These are phyloP conservation scores for Tenthredo scrophulariae DNA, from an alignment of 2,888 invertebrate genomes.

Conservation along the genomic window DNA sequence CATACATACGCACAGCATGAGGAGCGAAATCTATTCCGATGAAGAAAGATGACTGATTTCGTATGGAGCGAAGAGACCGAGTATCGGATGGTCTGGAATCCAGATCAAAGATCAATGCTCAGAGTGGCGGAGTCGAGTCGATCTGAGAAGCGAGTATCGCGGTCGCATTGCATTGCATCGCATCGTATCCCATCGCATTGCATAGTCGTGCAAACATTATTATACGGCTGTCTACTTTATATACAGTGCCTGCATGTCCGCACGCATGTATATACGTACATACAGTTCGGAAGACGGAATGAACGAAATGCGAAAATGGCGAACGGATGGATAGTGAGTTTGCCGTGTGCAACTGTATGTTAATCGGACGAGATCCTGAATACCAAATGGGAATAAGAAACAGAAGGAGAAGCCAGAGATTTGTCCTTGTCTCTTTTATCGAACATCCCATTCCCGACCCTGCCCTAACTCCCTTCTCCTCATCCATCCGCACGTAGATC, in stretches of 20 bases:
- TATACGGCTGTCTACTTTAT: slow-evolving; percentile 67
- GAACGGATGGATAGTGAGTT: slow-evolving; percentile 67
- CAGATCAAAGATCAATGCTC: slow-evolving; percentile 68
- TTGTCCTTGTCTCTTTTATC: slow-evolving; percentile 54
- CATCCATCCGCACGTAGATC: slow-evolving; percentile 1
- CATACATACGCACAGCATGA: neutral
- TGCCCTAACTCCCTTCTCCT: neutral
- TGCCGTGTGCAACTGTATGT: slow-evolving; percentile 74
- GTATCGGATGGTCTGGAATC: slow-evolving; percentile 24
- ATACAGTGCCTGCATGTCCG: slow-evolving; percentile 63
- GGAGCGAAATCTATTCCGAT: neutral
- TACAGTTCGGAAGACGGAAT: slow-evolving; percentile 55
- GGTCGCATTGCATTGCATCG: neutral
- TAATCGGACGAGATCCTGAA: slow-evolving; percentile 75
- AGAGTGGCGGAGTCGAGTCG: slow-evolving; percentile 60
- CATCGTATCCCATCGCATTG: slow-evolving; percentile 63
- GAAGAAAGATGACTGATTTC: slow-evolving; percentile 31
- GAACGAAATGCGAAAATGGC: slow-evolving; percentile 65
- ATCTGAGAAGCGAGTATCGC: slow-evolving; percentile 58
- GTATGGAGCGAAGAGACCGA: neutral
- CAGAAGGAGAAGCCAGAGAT: slow-evolving; percentile 40
- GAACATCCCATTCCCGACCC: slow-evolving; percentile 41
- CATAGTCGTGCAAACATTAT: slow-evolving; percentile 69
- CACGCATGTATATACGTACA: slow-evolving; percentile 57
- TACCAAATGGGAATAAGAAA: slow-evolving; percentile 70